Base-by-base conservation (phyloP, 1,140 invertebrate genomes). In the Diprion similis region DNA sequence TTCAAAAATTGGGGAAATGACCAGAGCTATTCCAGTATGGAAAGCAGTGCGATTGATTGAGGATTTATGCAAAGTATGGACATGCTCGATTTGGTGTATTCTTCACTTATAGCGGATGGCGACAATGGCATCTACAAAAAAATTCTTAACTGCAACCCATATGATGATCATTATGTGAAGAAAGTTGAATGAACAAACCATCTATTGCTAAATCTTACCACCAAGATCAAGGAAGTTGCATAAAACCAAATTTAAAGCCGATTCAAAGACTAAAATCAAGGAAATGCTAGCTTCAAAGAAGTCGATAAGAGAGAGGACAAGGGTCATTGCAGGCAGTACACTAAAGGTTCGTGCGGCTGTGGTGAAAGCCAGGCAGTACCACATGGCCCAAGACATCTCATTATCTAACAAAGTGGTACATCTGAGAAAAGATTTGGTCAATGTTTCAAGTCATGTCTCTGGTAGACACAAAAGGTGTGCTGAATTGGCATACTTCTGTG, bases 21-120 rank as follows among this genome's bases (percentile, higher is more conserved):
- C 59, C 37, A 15, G 19, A 76, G 77, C 64, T 84, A 82, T 1
- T 78, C 82, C 19, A 75, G 77, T 10, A 89, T 89, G 87, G 85
- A 89, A 78, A 47, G 75, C 13, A 79, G 86, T 69, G 82, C 84
- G 15, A 82, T 89, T 51, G 68, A 82, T 1, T 82, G 88, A 76
- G 84, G 84, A n/a, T 89, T 89, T 78, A 72, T 78, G 51, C 11
- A 67, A 10, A 85, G 83, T 70, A 68, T 86, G 10, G 72, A 81
- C 64, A 81, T 80, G 74, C 77, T 89, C 79, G 78, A 81, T 3
- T 6, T 89, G 4, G 83, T 85, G 37, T 88, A 88, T 73, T 77
- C 73, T n/a, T n/a, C n/a, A 65, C 45, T 89, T 0, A 84, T 89
- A 75, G 84, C 76, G 4, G 88, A 89, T 79, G 86, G 87, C 10